Conservation (phyloP, 2,888 invertebrate genomes). For the Cecidostiba fungosa region DNA sequence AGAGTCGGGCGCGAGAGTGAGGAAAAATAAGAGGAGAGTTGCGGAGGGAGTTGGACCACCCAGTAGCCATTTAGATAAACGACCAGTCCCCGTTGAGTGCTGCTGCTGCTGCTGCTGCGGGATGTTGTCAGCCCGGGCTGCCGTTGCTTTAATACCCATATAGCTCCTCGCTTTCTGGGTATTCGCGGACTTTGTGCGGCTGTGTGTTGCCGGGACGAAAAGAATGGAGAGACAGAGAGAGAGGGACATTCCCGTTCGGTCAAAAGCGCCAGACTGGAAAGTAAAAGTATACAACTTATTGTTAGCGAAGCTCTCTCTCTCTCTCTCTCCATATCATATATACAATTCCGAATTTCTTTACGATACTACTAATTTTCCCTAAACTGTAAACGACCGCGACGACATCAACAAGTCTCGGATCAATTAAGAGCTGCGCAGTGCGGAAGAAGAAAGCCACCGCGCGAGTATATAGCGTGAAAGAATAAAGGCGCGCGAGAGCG, state of each 20-base stretch:
- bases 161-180: conserved; percentile 17
- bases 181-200: not conserved
- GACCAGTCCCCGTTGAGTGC: conserved; percentile 77
- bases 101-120: conserved; percentile 67
- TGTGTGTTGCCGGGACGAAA: not conserved
- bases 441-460: conserved; percentile 15
- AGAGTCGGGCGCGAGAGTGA: conserved; percentile 40
- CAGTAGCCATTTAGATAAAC: conserved; percentile 78
- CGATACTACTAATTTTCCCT: too few relatives aligned
- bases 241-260: not conserved
- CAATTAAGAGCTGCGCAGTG: too few relatives aligned
- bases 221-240: not conserved
- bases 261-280: not conserved
- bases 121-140: conserved; percentile 68
- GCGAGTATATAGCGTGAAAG: conserved; percentile 32
- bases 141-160: conserved; percentile 47
- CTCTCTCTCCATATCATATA: too few relatives aligned
- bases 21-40: conserved; percentile 44
- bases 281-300: not conserved
- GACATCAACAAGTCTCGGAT: too few relatives aligned
- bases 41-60: conserved; percentile 54
- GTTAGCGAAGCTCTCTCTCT: too few relatives aligned
- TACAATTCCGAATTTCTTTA: not conserved
- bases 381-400: too few relatives aligned
- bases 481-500: conserved; percentile 14